Base-by-base conservation (phyloP, 2,113 vertebrate species). In the Microcebus ravelobensis region DNA sequence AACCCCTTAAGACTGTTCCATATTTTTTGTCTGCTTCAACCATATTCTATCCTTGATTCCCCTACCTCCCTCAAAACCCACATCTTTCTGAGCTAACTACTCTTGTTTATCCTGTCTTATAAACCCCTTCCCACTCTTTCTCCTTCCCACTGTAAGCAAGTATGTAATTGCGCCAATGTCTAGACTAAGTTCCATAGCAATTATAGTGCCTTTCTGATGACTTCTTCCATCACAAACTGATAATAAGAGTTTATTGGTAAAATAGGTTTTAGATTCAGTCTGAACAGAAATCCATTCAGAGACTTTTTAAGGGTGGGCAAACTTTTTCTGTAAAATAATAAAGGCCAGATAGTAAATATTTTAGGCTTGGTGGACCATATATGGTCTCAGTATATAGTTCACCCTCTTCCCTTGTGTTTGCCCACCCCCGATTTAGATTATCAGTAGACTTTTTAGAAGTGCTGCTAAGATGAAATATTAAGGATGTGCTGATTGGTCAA, bases 401-500 rank as follows among this genome's bases (percentile, higher is more conserved):
- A 59, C 48, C 17, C 8, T 39, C 18, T 63, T 14, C 55, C 12
- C 27, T 20, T 74, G 0, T 63, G 29, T 83, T 88, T 79, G 23
- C 55, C 52, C 6, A 50, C 36, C 57, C 10, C 76, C 86, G 73
- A 48, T 36, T 68, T 84, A 84, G 13, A 48, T 82, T 36, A 61
- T 77, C 61, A 65, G 5, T 67, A 79, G 52, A 82, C 48, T 59
- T 87, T 74, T 80, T 50, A 92, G 29, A 92, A 94, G 18, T 90
- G 27, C 36, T 34, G 25, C 89, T 95, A 79, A 86, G 34, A 87
- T 29, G n/a, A 80, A 73, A 42, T 80, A 86, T 77, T 74, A 91
- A 95, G 29, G 42, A 73, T 95, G 3, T 65, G 25, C 82, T 91
- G 31, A 84, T 20, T 94, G 76, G 91, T 86, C 39, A 82, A 34